Evolutionary conservation across 2,113 vertebrate genomes (phyloP).

Genomic region (Trochalopteron elliotii): DNA sequence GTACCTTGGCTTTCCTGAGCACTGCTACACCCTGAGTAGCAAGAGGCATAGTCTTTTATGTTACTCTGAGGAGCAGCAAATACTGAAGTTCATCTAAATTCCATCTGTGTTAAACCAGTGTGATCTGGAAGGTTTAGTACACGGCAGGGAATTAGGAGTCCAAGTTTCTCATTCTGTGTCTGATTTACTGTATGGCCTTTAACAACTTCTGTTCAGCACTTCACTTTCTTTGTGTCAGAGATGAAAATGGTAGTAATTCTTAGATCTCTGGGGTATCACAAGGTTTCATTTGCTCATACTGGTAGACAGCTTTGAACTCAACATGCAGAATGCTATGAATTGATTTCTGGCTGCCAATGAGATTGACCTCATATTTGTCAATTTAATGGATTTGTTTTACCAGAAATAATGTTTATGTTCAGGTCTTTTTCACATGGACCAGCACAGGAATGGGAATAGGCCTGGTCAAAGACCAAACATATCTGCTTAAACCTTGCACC

Average conservation of each 20-base stretch:
- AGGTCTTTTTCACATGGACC: background rate
- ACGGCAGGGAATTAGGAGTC: background rate
- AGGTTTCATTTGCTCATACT: background rate
- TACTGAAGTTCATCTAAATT: background rate
- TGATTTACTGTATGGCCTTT: background rate
- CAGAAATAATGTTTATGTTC: background rate
- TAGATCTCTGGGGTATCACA: background rate
- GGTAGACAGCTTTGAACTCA: background rate
- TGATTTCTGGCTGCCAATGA: background rate
- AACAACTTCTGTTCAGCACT: background rate
- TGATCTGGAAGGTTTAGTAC: background rate
- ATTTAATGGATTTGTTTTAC: background rate
- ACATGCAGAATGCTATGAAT: background rate
- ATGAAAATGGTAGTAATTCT: background rate
- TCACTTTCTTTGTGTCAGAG: background rate
- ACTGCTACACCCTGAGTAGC: background rate
- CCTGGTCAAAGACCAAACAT: background rate
- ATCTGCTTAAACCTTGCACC: background rate
- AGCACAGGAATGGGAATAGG: background rate
- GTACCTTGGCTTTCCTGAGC: background rate
- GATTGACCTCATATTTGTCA: background rate
- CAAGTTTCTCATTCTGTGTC: background rate
- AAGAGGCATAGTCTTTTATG: background rate
- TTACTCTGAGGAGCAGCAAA: background rate
- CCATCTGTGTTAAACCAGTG: background rate